phyloP scores from a whole-genome alignment of 1,140 invertebrate genomes.

The Acromyrmex charruanus region DNA sequence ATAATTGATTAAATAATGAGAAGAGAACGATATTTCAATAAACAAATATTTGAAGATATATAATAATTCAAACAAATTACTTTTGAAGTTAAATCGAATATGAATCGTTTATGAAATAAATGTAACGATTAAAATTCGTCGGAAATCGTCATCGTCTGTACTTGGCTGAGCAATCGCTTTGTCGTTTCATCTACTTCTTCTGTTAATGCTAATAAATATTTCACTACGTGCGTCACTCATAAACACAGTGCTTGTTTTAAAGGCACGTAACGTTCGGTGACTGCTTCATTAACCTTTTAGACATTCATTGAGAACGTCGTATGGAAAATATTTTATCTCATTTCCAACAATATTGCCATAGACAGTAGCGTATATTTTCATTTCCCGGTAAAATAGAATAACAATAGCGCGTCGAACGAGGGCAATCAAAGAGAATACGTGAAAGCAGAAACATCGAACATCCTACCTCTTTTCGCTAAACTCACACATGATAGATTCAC shows the following conservation, averaged over 20 bases:
- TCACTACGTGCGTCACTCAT: slow-evolving; percentile 82
- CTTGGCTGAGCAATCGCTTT: not conserved
- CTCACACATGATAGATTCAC: slow-evolving; percentile 61
- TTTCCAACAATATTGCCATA: slow-evolving; percentile 28
- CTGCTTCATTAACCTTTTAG: slow-evolving; percentile 44
- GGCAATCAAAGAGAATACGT: slow-evolving; percentile 46
- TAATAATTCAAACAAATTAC: slow-evolving; percentile 32
- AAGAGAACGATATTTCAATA: slow-evolving; percentile 37
- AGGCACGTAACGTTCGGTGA: slow-evolving; percentile 64
- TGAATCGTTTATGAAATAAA: slow-evolving; percentile 30
- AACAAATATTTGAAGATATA: slow-evolving; percentile 35
- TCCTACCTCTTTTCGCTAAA: slow-evolving; percentile 55
- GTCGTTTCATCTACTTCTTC: slow-evolving; percentile 11
- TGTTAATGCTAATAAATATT: slow-evolving; percentile 40
- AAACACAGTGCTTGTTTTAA: slow-evolving; percentile 79
- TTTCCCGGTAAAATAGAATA: slow-evolving; percentile 34
- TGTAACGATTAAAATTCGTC: slow-evolving; percentile 15
- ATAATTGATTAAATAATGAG: slow-evolving; percentile 41
- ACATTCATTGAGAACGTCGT: not conserved
- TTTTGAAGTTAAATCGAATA: slow-evolving; percentile 22
- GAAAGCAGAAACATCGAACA: slow-evolving; percentile 70
- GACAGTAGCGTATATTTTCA: slow-evolving; percentile 20
- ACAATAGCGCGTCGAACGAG: slow-evolving; percentile 48
- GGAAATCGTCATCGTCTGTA: not conserved
- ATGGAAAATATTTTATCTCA: slow-evolving; percentile 36